Evolutionary conservation across 2,797 vertebrate genomes (phyloP).

Genomic region (Erethizon dorsatum): DNA sequence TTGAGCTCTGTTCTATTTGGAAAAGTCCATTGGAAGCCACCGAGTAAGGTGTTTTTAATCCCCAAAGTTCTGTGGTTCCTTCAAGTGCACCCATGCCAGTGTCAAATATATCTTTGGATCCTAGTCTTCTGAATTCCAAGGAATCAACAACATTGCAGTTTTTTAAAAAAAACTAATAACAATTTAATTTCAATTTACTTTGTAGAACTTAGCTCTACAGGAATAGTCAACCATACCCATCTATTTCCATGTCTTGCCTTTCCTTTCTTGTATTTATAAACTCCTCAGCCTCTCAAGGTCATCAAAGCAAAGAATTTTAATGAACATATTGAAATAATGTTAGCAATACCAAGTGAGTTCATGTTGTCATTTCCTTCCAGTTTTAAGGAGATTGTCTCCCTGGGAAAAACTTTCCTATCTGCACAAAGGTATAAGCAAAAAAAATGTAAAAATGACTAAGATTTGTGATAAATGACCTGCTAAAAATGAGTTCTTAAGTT

Average conservation of each 20-base stretch:
- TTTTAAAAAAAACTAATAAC: background rate
- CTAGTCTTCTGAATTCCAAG: background rate
- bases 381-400: background rate
- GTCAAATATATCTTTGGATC: background rate
- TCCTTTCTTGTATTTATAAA: background rate
- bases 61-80: background rate
- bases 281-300: background rate
- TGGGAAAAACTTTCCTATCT: background rate
- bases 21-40: background rate
- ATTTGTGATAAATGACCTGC: background rate
- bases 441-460: background rate
- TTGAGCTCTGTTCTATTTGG: background rate
- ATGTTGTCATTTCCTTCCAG: slow-evolving; percentile 1
- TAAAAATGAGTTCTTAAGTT: background rate
- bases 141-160: background rate
- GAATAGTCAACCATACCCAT: background rate
- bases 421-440: background rate
- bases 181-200: slow-evolving; percentile 38
- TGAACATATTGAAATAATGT: background rate
- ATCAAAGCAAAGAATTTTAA: slow-evolving; percentile 31
- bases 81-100: background rate
- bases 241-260: background rate
- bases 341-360: background rate
- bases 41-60: background rate
- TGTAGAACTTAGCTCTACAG: background rate